Percentiles rank a stretch among this genome's conserved stretches.
Evolutionary conservation across 1,140 invertebrate species (phyloP).

Genomic region (Scaptomyza pallida): DNA sequence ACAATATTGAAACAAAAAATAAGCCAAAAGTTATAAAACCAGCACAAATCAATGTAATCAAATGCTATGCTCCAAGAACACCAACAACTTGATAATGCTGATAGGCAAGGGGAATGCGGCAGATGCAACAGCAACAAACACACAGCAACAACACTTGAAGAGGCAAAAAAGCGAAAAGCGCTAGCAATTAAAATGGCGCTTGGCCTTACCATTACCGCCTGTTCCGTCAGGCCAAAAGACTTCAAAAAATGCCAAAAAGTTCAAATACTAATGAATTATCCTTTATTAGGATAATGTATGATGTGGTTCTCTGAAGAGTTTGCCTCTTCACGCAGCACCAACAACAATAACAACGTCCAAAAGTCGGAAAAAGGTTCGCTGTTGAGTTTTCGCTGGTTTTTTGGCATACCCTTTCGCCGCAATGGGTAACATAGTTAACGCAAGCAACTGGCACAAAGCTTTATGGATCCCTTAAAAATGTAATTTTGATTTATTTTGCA

Average conservation of each 20-base stretch:
- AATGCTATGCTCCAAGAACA: slow-evolving; percentile 40
- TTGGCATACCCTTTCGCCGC: slow-evolving; percentile 10
- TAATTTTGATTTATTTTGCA: background rate
- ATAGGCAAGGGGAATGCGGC: too few relatives aligned
- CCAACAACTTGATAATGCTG: slow-evolving; percentile 5
- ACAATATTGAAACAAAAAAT: background rate
- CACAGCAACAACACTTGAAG: background rate
- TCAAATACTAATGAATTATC: slow-evolving; percentile 84
- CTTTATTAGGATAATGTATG: slow-evolving; percentile 84
- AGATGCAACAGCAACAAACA: background rate
- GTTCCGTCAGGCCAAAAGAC: slow-evolving; percentile 65
- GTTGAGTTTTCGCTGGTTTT: slow-evolving; percentile 38
- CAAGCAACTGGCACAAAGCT: background rate
- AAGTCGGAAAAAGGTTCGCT: slow-evolving; percentile 72
- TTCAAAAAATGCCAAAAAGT: slow-evolving; percentile 83
- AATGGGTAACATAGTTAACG: background rate
- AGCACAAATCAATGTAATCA: slow-evolving; percentile 69
- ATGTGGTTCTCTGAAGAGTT: slow-evolving; percentile 81
- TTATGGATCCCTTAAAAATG: background rate
- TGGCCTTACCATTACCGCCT: slow-evolving; percentile 14
- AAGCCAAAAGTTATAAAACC: slow-evolving; percentile 19
- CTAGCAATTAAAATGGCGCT: slow-evolving; percentile 75
- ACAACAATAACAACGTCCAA: slow-evolving; percentile 27
- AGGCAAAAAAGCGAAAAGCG: slow-evolving; percentile 22
- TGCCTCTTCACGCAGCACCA: slow-evolving; percentile 48